A percentile compares a stretch with the other conserved stretches of the same genome.
Evolutionary conservation across 1,140 invertebrate species (phyloP).

Genomic region (Tetraneura akinire): DNA sequence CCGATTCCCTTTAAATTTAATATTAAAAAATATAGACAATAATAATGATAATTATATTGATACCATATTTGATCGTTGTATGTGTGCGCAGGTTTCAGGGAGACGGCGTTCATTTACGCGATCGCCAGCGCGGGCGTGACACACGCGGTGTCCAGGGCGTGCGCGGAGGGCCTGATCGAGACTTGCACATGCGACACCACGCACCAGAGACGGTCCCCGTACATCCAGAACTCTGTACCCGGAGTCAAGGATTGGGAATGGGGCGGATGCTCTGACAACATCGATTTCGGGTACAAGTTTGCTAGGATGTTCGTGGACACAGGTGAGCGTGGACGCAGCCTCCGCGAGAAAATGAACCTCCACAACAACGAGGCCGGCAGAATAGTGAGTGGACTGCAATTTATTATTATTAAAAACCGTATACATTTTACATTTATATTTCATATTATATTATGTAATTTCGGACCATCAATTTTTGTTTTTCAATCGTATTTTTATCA

Average conservation of each 20-base stretch:
- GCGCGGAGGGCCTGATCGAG: conserved; percentile 90
- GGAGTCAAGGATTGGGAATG: conserved; percentile 87
- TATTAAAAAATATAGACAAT: too few relatives aligned
- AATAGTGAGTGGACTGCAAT: conserved; percentile 88
- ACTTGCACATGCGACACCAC: conserved; percentile 94
- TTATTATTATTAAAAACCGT: too few relatives aligned
- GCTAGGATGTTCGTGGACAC: conserved; percentile 91
- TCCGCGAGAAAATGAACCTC: conserved; percentile 92
- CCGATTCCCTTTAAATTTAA: too few relatives aligned
- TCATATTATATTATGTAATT: too few relatives aligned
- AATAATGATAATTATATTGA: too few relatives aligned
- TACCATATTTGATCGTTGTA: too few relatives aligned
- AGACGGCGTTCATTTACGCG: conserved; percentile 95
- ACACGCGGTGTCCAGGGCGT: conserved; percentile 89
- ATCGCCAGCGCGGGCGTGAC: conserved; percentile 94
- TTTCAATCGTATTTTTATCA: too few relatives aligned
- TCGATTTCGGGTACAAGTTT: conserved; percentile 90
- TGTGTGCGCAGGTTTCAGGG: conserved; percentile 88
- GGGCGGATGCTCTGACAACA: conserved; percentile 96
- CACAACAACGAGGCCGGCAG: conserved; percentile 97
- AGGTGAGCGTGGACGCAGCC: conserved; percentile 83
- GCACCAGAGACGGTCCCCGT: conserved; percentile 61
- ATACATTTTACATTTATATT: too few relatives aligned
- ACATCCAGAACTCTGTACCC: conserved; percentile 55
- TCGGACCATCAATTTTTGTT: too few relatives aligned